Evolutionary conservation across 30 jellyfish, hydroid and myxozoan species (phyloP).

Genomic region (Aurelia sp.): DNA sequence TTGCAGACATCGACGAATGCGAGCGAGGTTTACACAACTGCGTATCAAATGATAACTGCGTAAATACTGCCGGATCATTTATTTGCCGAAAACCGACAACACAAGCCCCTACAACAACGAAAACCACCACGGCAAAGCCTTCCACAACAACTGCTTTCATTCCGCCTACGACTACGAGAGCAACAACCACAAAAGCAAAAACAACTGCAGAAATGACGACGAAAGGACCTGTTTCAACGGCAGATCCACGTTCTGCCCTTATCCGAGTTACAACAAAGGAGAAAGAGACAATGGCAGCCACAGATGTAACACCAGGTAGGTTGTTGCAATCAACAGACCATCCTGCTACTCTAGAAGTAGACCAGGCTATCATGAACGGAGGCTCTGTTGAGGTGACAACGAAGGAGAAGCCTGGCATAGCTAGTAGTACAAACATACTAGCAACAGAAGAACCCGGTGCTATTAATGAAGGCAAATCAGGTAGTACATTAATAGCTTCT

Average conservation of each 20-base stretch:
- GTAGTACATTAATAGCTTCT: no score
- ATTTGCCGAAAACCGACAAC: background rate
- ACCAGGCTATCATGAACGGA: background rate
- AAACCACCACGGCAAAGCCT: no score
- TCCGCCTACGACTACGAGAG: no score
- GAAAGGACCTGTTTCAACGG: background rate
- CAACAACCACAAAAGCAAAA: no score
- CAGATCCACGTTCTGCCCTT: slow-evolving; percentile 13
- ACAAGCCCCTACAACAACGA: no score
- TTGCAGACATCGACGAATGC: slow-evolving; percentile 76
- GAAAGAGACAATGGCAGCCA: background rate
- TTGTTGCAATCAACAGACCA: background rate
- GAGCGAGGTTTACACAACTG: slow-evolving; percentile 20
- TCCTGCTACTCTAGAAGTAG: slow-evolving; percentile 6
- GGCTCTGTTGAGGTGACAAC: slow-evolving; percentile 13
- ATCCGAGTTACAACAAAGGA: slow-evolving; percentile 1
- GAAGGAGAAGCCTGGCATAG: background rate
- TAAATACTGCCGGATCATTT: slow-evolving; percentile 40
- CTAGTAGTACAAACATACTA: background rate
- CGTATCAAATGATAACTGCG: background rate
- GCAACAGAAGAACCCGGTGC: background rate
- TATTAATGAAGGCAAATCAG: slow-evolving; percentile 2
- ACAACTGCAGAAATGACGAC: background rate
- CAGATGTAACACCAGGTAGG: background rate
- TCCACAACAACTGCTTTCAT: no score